Conservation (phyloP, 2,888 invertebrate species). For the Aleiodes leptofemur region DNA sequence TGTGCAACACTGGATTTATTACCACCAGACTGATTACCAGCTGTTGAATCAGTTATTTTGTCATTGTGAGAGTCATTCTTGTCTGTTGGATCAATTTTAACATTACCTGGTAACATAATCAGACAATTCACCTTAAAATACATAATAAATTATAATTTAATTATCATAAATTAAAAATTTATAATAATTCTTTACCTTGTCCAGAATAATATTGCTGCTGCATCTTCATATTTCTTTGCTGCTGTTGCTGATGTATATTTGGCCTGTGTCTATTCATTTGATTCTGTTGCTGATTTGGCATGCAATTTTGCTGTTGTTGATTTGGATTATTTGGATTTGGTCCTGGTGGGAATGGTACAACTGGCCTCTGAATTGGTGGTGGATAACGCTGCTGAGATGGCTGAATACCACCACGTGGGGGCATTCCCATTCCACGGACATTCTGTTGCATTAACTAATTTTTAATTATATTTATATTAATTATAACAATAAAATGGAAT, state of each 20-base stretch:
- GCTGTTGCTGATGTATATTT: constrained; percentile 60
- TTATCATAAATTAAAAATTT: constrained; percentile 13
- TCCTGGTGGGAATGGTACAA: constrained; percentile 76
- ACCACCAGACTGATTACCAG: constrained; percentile 66
- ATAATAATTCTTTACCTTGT: constrained; percentile 71
- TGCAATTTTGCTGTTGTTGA: constrained; percentile 65
- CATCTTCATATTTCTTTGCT: constrained; percentile 73
- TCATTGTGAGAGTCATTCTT: constrained; percentile 72
- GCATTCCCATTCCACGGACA: constrained; percentile 73
- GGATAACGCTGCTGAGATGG: constrained; percentile 74
- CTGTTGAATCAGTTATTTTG: constrained; percentile 68
- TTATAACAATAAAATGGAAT: constrained; percentile 14
- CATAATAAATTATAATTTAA: constrained; percentile 30
- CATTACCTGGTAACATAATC: constrained; percentile 66
- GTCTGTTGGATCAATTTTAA: constrained; percentile 72
- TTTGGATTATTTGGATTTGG: constrained; percentile 72
- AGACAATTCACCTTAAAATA: neutral
- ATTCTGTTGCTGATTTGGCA: constrained; percentile 73
- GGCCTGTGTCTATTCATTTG: constrained; percentile 66
- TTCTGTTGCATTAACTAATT: constrained; percentile 70
- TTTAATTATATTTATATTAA: constrained; percentile 23
- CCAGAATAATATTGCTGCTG: constrained; percentile 77
- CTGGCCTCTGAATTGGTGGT: constrained; percentile 78
- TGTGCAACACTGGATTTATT: constrained; percentile 70
- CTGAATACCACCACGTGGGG: constrained; percentile 71